A percentile compares a stretch with the other conserved stretches of the same genome.
These are phyloP conservation scores for Diadema setosum DNA, from an alignment of 35 echinoderm and acorn worm species.

Conservation along the genomic window DNA sequence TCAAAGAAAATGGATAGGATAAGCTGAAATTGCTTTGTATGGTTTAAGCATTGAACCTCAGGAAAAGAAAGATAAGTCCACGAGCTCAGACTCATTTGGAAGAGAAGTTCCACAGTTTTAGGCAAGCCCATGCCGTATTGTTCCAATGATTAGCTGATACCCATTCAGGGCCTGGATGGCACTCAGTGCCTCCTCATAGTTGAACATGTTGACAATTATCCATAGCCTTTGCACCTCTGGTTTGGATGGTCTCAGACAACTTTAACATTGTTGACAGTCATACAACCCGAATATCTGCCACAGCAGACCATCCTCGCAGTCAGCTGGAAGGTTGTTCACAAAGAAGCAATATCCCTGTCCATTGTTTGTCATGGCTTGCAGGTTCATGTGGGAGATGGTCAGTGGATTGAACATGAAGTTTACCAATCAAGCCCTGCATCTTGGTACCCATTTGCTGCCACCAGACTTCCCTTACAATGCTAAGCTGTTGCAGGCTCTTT, in stretches of 20 bases:
- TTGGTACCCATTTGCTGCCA: constrained; percentile 93
- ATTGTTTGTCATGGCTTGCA: constrained; percentile 94
- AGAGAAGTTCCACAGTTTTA: too few species aligned
- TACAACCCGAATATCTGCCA: constrained; percentile 97
- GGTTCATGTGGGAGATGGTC: constrained; percentile 78
- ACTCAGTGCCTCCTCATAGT: constrained; percentile 94
- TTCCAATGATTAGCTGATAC: constrained; percentile 78
- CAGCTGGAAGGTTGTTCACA: constrained; percentile 93
- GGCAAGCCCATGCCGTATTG: too few species aligned
- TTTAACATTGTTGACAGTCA: constrained; percentile 93
- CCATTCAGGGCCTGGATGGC: constrained; percentile 88
- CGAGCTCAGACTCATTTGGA: too few species aligned
- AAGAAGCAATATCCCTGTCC: constrained; percentile 97
- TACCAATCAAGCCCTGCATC: constrained; percentile 87
- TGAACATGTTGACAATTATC: constrained; percentile 99
- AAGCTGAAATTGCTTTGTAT: too few species aligned
- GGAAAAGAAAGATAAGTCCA: too few species aligned
- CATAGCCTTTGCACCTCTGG: constrained; percentile 95
- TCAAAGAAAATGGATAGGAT: too few species aligned
- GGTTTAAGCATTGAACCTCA: too few species aligned
- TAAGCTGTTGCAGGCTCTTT: too few species aligned
- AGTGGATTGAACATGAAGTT: constrained; percentile 63
- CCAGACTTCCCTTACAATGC: too few species aligned
- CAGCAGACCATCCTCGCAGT: constrained; percentile 89
- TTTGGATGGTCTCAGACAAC: constrained; percentile 86